Base-by-base conservation (phyloP, 1,140 invertebrate species). In the Drosophila repletoides region DNA sequence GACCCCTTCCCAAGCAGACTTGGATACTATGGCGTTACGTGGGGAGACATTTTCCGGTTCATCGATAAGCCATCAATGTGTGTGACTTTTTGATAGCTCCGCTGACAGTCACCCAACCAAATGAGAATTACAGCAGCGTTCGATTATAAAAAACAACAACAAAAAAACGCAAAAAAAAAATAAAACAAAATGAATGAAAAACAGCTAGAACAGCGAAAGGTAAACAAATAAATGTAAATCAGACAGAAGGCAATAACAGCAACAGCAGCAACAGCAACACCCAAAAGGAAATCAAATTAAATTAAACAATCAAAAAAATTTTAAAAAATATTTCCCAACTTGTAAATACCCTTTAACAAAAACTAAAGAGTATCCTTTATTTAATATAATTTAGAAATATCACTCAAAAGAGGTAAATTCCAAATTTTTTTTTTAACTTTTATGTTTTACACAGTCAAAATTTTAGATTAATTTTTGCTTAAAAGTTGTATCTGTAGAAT, bases 211-310 rank as follows among this genome's bases (percentile, higher is more conserved):
- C 22, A 48, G 48, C 31, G 10, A 64, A 75, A 84, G 64, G 80
- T 84, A 83, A 83, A 84, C 79, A 83, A 84, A 79, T 74, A 72
- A 72, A 72, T 72, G 65, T 69, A 72, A 69, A 72, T 72, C 58
- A 66, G 53, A 34, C 38, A 58, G 21, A 12, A 29, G 28, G 10
- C 15, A 68, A 52, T 36, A 61, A 68, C 31, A 46, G 15, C 43
- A 36, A 26, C 41, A 65, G 40, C 22, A 38, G 12, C 24, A 65
- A 43, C 36, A 61, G 19, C 38, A 61, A 52, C 41, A 45, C 15
- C n/a, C 15, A 43, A 59, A 48, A 36, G 55, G 9, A 49, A 74
- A 74, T 64, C 52, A 61, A 83, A 67, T 71, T 70, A 79, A 81
- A 59, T 55, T 29, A 56, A 45, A 28, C 46, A 34, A 28, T 24